Conservation (phyloP, 2,888 invertebrate genomes). For the Hoplodrina blanda region DNA sequence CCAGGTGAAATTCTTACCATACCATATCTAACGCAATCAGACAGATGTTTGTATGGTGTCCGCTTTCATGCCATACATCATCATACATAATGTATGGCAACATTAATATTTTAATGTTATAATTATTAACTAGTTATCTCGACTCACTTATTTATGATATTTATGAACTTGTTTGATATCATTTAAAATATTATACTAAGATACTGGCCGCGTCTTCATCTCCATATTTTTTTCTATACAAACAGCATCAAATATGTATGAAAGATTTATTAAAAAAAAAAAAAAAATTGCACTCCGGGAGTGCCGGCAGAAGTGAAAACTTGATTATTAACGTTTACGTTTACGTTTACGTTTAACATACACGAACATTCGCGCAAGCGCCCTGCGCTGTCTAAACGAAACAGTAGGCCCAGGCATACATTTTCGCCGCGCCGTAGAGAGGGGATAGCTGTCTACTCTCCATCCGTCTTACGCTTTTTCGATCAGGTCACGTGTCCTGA, state of each 20-base stretch:
- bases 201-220: not conserved
- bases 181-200: conserved; percentile 17
- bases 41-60: conserved; percentile 48
- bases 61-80: conserved; percentile 62
- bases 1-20: conserved; percentile 46
- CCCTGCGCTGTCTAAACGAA: no score
- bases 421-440: no score
- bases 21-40: conserved; percentile 31
- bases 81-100: conserved; percentile 58
- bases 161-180: conserved; percentile 41
- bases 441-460: no score
- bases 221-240: not conserved
- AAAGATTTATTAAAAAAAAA: no score
- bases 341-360: no score
- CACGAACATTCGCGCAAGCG: no score
- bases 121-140: conserved; percentile 59
- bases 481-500: no score
- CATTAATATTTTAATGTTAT: conserved; percentile 66
- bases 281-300: no score
- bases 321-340: no score
- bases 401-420: no score
- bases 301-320: no score
- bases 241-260: not conserved
- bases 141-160: conserved; percentile 43
- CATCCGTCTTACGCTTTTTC: no score